These are phyloP conservation scores for Patella depressa DNA, from an alignment of 2,888 invertebrate species.

Conservation along the genomic window DNA sequence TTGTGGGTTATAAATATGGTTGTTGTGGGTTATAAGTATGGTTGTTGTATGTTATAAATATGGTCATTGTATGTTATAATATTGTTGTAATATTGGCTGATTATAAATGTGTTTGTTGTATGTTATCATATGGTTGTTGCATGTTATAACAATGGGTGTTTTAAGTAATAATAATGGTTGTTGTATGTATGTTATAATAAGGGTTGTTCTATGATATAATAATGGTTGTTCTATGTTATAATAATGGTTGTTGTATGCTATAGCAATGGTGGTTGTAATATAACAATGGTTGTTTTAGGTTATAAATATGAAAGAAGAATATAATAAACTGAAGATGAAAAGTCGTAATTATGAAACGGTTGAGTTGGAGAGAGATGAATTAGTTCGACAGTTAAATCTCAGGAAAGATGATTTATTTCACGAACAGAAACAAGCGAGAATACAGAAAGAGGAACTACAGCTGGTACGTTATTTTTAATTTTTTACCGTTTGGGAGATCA, in stretches of 20 bases:
- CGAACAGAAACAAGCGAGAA: conserved; percentile 59
- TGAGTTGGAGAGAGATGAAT: conserved; percentile 63
- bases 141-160: not conserved
- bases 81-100: no score
- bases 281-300: conserved; percentile 6
- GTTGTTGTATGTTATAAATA: no score
- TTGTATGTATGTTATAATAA: no score
- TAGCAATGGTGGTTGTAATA: not conserved
- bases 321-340: conserved; percentile 51
- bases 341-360: conserved; percentile 50
- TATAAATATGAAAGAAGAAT: conserved; percentile 54
- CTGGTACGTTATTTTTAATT: conserved; percentile 48
- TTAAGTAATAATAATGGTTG: conserved; percentile 30
- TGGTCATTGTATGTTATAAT: no score
- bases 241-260: no score
- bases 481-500: not conserved
- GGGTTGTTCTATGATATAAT: no score
- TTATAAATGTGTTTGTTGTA: no score
- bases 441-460: conserved; percentile 59
- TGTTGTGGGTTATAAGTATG: no score
- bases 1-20: no score
- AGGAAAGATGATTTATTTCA: conserved; percentile 63
- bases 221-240: no score
- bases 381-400: conserved; percentile 59
- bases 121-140: no score